phyloP scores from a whole-genome alignment of 1,140 invertebrate genomes.

The Luehdorfia chinensis region DNA sequence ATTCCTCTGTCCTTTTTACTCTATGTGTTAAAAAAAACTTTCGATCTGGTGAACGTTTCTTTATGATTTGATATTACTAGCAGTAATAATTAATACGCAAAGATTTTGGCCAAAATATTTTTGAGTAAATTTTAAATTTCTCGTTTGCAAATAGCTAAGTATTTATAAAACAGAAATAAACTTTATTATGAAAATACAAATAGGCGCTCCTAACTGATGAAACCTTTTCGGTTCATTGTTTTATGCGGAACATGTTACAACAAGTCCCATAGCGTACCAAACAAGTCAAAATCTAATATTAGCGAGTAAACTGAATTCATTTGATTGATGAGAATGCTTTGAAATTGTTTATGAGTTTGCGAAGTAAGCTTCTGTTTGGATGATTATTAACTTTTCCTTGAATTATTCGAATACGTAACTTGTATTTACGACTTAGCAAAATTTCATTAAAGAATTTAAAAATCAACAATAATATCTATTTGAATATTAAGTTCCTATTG shows the following conservation, averaged over 20 bases:
- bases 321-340: constrained; percentile 38
- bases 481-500: too few relatives aligned
- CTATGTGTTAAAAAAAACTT: too few relatives aligned
- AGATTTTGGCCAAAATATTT: too few relatives aligned
- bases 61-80: too few relatives aligned
- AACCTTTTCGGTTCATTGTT: constrained; percentile 23
- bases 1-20: neutral
- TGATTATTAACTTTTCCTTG: neutral
- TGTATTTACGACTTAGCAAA: too few relatives aligned
- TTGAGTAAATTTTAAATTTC: too few relatives aligned
- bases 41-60: too few relatives aligned
- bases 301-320: constrained; percentile 36
- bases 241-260: constrained; percentile 33
- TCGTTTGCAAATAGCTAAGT: neutral
- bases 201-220: neutral
- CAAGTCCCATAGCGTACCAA: constrained; percentile 25
- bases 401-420: neutral
- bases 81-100: too few relatives aligned
- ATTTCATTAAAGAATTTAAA: too few relatives aligned
- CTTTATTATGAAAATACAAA: neutral
- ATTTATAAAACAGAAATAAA: neutral
- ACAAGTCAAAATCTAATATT: constrained; percentile 22
- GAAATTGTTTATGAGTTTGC: constrained; percentile 31
- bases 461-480: too few relatives aligned
- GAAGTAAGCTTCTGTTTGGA: constrained; percentile 8